Conservation (phyloP, 2,113 vertebrate species). For the Indri indri region DNA sequence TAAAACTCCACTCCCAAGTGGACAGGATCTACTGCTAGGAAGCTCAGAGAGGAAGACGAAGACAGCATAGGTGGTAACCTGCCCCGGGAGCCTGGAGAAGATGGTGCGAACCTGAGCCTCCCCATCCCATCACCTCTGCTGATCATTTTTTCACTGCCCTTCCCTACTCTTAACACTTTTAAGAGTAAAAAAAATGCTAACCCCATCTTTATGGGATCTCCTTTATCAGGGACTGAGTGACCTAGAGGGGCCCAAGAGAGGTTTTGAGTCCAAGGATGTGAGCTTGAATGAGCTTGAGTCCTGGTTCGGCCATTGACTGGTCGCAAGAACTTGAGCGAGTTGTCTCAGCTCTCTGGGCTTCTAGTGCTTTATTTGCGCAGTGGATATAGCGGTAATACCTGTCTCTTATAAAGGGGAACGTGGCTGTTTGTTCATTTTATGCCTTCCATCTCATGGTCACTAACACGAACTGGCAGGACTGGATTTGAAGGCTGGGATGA, state of each 20-base stretch:
- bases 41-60: neutral
- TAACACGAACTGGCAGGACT: neutral
- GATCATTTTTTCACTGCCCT: neutral
- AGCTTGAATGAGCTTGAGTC: neutral
- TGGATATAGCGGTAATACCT: too few relatives aligned
- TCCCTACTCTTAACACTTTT: neutral
- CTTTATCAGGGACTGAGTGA: neutral
- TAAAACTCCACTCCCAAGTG: too few relatives aligned
- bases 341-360: neutral
- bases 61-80: neutral
- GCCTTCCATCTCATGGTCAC: neutral
- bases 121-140: neutral
- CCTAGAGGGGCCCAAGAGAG: neutral
- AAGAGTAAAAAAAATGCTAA: neutral
- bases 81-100: neutral
- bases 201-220: neutral
- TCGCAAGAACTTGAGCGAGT: neutral
- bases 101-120: too few relatives aligned
- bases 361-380: accelerated
- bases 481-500: neutral
- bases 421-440: too few relatives aligned
- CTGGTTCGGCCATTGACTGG: too few relatives aligned
- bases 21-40: neutral
- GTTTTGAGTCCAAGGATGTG: neutral
- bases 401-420: neutral